Evolutionary conservation across 2,113 vertebrate genomes (phyloP), one percentile per base, ranked within the genome.

Genomic region (Indri indri): DNA sequence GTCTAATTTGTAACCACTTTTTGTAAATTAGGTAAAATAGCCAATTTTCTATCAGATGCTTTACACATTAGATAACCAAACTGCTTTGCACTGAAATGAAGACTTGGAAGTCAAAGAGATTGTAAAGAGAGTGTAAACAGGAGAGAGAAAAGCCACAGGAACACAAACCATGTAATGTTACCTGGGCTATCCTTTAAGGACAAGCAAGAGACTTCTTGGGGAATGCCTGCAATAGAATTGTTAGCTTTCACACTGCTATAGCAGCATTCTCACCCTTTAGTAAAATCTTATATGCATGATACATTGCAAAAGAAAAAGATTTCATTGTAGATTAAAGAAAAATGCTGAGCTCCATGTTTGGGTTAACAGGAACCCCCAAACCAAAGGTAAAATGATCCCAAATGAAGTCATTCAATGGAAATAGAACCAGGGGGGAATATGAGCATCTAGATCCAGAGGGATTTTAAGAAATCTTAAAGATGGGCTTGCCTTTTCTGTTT

Each of bases 1-100:
- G 6, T 70, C 54, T 88, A 76, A 83, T 83, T 94, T 83, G 52
- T 45, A 94, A 68, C 70, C 32, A 37, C 61, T 88, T 82, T 37
- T 61, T 77, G n/a, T 63, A 85, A 70, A 30, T 80, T 63, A 82
- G 23, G 17, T 42, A 47, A 88, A 84, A 79, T 20, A 34, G 20
- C 59, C 37, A 16, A 30, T 63, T 88, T 47, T 94, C 59, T 77
- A 40, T 68, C 50, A 76, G 59, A 89, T 50, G 4, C 8, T 61
- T 84, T 52, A 70, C 52, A 45, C 1, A 9, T 37, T 45, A 52
- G 16, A 79, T 30, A 52, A 61, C 23, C 34, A 63, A 73, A n/a
- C 16, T 54, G 8, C 25, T n/a, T 30, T 86, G 12, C n/a, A 25
- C 17, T 57, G 25, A 65, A 87, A 47, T 57, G 77, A 27, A 45